These are phyloP conservation scores for Apus apus DNA, from an alignment of 2,113 vertebrate genomes.

Conservation along the genomic window DNA sequence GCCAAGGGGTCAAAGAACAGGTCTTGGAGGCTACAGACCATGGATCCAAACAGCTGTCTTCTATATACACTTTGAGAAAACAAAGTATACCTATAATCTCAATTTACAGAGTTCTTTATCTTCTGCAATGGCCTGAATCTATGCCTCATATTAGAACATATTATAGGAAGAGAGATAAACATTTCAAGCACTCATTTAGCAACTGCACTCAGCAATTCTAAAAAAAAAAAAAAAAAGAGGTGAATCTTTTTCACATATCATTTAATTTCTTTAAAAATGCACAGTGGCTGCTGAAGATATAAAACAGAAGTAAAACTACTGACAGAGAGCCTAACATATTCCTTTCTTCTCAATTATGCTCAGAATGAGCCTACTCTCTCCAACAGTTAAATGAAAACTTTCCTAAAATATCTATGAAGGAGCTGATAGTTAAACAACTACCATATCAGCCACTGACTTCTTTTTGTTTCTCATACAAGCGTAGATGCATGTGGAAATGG, in stretches of 20 bases:
- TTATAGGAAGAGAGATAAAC: constrained; percentile 5
- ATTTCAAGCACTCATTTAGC: constrained; percentile 2
- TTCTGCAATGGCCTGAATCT: constrained; percentile 47
- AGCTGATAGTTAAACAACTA: not conserved
- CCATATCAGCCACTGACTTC: not conserved
- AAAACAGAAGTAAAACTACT: not conserved
- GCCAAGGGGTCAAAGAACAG: not conserved
- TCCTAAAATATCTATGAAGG: not conserved
- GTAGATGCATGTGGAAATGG: not conserved
- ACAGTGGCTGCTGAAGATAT: not conserved
- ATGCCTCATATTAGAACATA: constrained; percentile 17
- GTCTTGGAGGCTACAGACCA: not conserved
- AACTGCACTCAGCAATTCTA: not conserved
- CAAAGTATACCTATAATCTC: constrained; percentile 14
- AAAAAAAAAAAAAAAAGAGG: not conserved
- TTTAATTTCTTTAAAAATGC: not conserved
- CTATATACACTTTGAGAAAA: not conserved
- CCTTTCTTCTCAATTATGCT: not conserved
- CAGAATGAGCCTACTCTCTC: not conserved
- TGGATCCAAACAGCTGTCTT: not conserved
- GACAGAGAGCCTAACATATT: not conserved
- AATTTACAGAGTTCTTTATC: constrained; percentile 22
- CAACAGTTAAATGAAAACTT: not conserved
- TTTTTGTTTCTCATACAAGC: not conserved
- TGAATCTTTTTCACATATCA: not conserved